Conservation (phyloP, 30 jellyfish, hydroid and myxozoan genomes). For the Clytia hemisphaerica region DNA sequence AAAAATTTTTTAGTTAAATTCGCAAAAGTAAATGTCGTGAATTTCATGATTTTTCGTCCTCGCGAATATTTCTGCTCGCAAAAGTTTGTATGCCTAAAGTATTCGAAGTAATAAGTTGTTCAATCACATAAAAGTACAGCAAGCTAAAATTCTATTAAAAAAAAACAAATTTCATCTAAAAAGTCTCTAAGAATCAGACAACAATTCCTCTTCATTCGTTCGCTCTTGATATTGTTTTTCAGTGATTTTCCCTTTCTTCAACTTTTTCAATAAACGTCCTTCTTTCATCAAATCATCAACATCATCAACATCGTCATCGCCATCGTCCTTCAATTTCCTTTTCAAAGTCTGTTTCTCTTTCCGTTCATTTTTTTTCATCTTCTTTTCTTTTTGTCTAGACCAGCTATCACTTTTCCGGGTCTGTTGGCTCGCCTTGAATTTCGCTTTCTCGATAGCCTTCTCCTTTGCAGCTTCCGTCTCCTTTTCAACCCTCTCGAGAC, state of each 20-base stretch:
- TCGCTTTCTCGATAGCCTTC: constrained; percentile 4
- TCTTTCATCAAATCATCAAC: constrained; percentile 67
- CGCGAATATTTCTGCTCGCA: too few relatives aligned
- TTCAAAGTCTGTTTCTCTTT: constrained; percentile 34
- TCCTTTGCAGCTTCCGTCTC: constrained; percentile 13
- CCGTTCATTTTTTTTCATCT: constrained; percentile 30
- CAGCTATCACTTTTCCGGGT: constrained; percentile 28
- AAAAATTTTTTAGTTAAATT: too few relatives aligned
- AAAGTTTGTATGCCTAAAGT: too few relatives aligned
- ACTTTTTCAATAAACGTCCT: constrained; percentile 68
- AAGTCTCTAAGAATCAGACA: neutral
- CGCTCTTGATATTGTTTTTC: constrained; percentile 63
- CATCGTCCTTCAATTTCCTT: constrained; percentile 21
- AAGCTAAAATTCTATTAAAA: neutral
- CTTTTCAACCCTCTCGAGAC: constrained; percentile 34
- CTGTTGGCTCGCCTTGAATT: neutral
- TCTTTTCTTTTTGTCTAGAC: constrained; percentile 45
- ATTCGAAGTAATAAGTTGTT: too few relatives aligned
- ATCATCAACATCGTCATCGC: constrained; percentile 46
- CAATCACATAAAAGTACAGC: too few relatives aligned
- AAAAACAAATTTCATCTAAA: too few relatives aligned
- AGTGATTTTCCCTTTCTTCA: constrained; percentile 66
- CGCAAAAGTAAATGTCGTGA: too few relatives aligned
- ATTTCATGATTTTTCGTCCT: too few relatives aligned
- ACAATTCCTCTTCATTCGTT: constrained; percentile 45